Evolutionary conservation across 2,797 vertebrate species (phyloP), one percentile per base, ranked within the genome.

Genomic region (Cyclura pinguis): DNA sequence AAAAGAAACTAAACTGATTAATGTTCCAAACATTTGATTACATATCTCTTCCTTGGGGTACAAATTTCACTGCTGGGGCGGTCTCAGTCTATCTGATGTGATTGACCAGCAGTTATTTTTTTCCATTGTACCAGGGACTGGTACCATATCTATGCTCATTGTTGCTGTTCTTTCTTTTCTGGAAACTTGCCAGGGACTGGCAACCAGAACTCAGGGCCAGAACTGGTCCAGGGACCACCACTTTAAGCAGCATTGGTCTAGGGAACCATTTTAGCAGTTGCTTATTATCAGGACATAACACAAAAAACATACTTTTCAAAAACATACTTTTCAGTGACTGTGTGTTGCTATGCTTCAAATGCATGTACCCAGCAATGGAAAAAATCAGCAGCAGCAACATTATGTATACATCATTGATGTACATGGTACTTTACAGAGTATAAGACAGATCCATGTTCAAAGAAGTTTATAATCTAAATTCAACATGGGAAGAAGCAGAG

Each of bases 261-360:
- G 59, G 84, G 85, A 91, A 89, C 73, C 24, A 14, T 55, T 35
- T 76, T 86, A 35, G 5, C 88, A 32, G 52, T 7, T 47, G 82
- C 18, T 62, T 89, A 16, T 86, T 85, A 29, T 29, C 64, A 67
- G 78, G 55, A 81, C 90, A 38, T 35, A 18, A 57, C 84, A 76
- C 55, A 74, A 20, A 78, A 22, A 89, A 80, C 80, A 27, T 2
- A 88, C 55, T 83, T 64, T 29, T 67, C 64, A 67, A 67, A 67
- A 29, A 47, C 42, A 47, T 47, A 47, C 2, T 47, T 47, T 47
- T 47, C 42, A 47, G 27, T 67, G 22, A 7, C 24, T 67, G 7
- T 67, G 29, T 27, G 64, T 67, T 67, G 32, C 2, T 42, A 1
- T 24, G 13, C 35, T 38, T 42, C 10, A 64, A 38, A 62, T 35